Percentiles rank a stretch among this genome's conserved stretches.
phyloP scores from a whole-genome alignment of 2,888 invertebrate genomes.

The Polydrusus tereticollis region DNA sequence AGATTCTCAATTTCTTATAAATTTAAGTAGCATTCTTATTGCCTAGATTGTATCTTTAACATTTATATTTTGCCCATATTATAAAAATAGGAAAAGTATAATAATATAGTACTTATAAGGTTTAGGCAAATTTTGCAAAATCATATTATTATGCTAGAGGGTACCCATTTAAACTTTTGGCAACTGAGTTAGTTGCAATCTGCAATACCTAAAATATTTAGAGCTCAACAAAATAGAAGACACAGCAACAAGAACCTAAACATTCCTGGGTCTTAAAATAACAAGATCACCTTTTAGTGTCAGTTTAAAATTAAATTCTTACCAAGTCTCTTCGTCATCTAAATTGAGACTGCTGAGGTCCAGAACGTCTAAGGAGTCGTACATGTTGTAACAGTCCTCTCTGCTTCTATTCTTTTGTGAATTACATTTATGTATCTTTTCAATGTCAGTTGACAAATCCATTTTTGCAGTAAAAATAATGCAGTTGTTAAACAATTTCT shows the following conservation, averaged over 20 bases:
- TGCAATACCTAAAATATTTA: too few species aligned
- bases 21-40: too few species aligned
- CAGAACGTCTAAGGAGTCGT: slow-evolving; percentile 31
- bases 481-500: slow-evolving; percentile 29
- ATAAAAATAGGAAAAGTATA: too few species aligned
- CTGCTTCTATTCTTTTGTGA: slow-evolving; percentile 1
- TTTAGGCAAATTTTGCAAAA: too few species aligned
- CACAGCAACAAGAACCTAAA: neutral
- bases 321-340: slow-evolving; percentile 45
- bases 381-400: slow-evolving; percentile 1
- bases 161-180: neutral
- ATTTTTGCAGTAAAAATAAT: slow-evolving; percentile 36
- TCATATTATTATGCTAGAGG: too few species aligned
- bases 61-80: too few species aligned
- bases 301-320: slow-evolving; percentile 41
- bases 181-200: neutral
- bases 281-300: slow-evolving; percentile 26
- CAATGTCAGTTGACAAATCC: slow-evolving; percentile 36
- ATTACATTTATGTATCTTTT: slow-evolving; percentile 21
- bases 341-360: slow-evolving; percentile 41
- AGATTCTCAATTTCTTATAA: too few species aligned
- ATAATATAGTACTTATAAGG: too few species aligned
- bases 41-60: too few species aligned
- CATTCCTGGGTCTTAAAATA: slow-evolving; percentile 41
- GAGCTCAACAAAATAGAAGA: neutral